Conservation (phyloP, 2,888 invertebrate genomes). For the Parasteatoda lunata region DNA sequence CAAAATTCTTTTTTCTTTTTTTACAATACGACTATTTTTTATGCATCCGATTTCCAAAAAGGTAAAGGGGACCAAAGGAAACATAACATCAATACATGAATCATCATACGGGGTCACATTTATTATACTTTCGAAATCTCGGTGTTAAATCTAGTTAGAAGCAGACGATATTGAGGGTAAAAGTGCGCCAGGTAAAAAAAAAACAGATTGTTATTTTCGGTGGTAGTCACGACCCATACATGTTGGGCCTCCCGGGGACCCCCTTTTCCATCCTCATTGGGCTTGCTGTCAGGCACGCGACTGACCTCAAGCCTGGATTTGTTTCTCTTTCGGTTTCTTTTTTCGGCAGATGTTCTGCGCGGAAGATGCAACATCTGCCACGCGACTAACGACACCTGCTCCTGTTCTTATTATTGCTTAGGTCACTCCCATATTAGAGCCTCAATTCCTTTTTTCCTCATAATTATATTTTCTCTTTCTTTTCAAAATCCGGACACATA, state of each 20-base stretch:
- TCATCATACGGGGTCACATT: no score
- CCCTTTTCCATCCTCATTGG: neutral
- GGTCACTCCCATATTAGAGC: neutral
- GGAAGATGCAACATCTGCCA: conserved; percentile 41
- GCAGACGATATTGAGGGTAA: no score
- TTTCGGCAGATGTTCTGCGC: conserved; percentile 18
- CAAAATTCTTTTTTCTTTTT: no score
- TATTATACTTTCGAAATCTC: no score
- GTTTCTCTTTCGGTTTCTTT: conserved; percentile 21
- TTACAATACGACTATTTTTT: no score
- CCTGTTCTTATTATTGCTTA: neutral
- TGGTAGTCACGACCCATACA: no score
- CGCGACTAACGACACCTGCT: conserved; percentile 40
- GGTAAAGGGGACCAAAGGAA: no score
- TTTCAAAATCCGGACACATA: neutral
- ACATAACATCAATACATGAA: no score
- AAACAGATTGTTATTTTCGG: no score
- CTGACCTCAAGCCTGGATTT: conserved; percentile 8
- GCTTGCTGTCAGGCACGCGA: neutral
- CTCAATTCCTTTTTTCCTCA: neutral
- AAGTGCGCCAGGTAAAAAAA: no score
- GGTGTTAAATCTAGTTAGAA: no score
- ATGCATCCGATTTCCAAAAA: no score
- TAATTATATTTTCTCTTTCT: conserved; percentile 3
- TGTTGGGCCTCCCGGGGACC: neutral